phyloP scores from a whole-genome alignment of 2,797 vertebrate species.

The Mormyrus proboscirostris region DNA sequence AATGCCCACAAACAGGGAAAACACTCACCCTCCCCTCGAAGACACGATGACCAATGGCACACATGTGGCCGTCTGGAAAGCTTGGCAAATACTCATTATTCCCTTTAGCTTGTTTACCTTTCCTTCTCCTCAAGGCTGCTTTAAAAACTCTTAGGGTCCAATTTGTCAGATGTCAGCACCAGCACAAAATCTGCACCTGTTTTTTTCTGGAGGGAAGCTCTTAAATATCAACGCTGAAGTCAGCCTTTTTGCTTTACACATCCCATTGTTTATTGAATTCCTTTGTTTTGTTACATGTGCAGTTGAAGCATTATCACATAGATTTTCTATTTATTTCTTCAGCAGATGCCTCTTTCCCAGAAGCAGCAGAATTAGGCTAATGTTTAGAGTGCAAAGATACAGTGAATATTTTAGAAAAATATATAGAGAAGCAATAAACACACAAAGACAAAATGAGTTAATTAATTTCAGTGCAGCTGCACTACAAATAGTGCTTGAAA shows the following conservation, averaged over 20 bases:
- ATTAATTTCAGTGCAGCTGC: background rate
- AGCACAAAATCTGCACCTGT: background rate
- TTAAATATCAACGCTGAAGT: background rate
- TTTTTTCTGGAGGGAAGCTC: background rate
- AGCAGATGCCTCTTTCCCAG: background rate
- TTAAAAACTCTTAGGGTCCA: background rate
- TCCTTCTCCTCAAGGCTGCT: background rate
- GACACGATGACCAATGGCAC: background rate
- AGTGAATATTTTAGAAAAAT: background rate
- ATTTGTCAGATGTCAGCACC: background rate
- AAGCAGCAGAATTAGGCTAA: background rate
- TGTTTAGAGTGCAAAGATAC: background rate
- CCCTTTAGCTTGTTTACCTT: slow-evolving; percentile 29
- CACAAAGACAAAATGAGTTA: background rate
- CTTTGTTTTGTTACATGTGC: background rate
- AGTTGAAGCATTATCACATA: background rate
- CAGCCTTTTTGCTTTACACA: background rate
- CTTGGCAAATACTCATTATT: background rate
- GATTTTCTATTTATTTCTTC: background rate
- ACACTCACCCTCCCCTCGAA: background rate
- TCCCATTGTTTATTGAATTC: background rate
- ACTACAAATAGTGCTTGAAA: background rate
- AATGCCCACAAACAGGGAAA: background rate
- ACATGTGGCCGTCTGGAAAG: background rate
- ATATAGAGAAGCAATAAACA: background rate